phyloP scores from a whole-genome alignment of 2,113 vertebrate species.

The Callorhinus ursinus region DNA sequence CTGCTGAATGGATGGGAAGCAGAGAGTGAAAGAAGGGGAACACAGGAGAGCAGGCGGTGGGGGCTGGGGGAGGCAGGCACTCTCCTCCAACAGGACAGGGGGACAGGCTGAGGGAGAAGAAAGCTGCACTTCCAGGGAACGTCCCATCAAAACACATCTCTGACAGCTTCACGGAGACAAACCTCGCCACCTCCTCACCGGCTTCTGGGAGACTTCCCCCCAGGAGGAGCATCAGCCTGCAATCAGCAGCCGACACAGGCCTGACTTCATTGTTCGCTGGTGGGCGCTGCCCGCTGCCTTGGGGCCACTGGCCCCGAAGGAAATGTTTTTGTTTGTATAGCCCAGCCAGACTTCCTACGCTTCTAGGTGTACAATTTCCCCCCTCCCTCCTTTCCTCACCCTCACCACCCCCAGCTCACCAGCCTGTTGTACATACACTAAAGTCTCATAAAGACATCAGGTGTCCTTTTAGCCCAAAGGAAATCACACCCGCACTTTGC shows the following conservation, averaged over 20 bases:
- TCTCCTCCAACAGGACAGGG: background rate
- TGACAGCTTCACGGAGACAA: background rate
- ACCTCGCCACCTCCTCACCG: background rate
- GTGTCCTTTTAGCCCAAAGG: background rate
- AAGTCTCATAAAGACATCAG: slow-evolving; percentile 48
- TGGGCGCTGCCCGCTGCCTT: slow-evolving; percentile 1
- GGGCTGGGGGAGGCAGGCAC: background rate
- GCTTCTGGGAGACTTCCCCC: background rate
- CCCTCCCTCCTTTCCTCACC: slow-evolving; percentile 61
- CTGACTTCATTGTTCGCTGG: background rate
- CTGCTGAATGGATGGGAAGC: background rate
- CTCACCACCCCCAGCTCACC: slow-evolving; percentile 53
- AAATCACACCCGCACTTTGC: slow-evolving; percentile 58
- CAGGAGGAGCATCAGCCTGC: fast-evolving
- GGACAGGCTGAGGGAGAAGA: background rate
- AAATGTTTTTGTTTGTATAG: slow-evolving; percentile 85
- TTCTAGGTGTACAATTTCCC: slow-evolving; percentile 73
- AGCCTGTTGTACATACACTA: slow-evolving; percentile 77
- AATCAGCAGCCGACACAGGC: background rate
- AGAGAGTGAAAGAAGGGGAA: background rate
- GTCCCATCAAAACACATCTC: background rate
- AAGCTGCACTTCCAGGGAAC: background rate
- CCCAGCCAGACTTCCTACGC: slow-evolving; percentile 83
- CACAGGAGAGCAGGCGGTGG: background rate
- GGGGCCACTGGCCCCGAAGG: slow-evolving; percentile 76